Conservation (phyloP, 2,797 vertebrate species). For the Phaenicophaeus curvirostris region DNA sequence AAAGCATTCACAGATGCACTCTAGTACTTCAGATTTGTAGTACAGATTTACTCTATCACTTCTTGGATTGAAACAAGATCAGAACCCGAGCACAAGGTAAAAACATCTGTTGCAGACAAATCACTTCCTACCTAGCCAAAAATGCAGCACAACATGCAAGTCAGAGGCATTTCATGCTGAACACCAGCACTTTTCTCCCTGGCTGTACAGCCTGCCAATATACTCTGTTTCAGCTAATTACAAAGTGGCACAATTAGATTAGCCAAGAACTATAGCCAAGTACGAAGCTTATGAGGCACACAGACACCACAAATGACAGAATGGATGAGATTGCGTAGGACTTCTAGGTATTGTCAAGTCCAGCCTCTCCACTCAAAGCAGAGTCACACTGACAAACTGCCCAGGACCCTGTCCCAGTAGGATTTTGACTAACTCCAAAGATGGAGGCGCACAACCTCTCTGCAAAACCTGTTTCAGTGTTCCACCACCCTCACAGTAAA, state of each 20-base stretch:
- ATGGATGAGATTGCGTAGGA: accelerated
- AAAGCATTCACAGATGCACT: slow-evolving; percentile 50
- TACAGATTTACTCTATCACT: slow-evolving; percentile 37
- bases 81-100: slow-evolving; percentile 27
- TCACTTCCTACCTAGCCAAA: slow-evolving; percentile 11
- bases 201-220: neutral
- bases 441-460: neutral
- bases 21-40: slow-evolving; percentile 46
- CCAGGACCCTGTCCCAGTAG: neutral
- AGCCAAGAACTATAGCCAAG: neutral
- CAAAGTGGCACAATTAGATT: neutral
- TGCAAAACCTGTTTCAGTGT: neutral
- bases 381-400: neutral
- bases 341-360: neutral
- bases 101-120: slow-evolving; percentile 58
- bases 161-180: neutral
- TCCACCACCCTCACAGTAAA: neutral
- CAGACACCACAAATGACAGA: neutral
- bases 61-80: neutral
- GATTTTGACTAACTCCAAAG: neutral
- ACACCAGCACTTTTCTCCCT: slow-evolving; percentile 15
- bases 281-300: neutral
- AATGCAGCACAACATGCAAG: neutral
- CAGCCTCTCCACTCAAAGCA: neutral
- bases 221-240: slow-evolving; percentile 7